A percentile compares a stretch with the other conserved stretches of the same genome.
Evolutionary conservation across 1,140 invertebrate species (phyloP).

Genomic region (Brachionus rotundiformis): DNA sequence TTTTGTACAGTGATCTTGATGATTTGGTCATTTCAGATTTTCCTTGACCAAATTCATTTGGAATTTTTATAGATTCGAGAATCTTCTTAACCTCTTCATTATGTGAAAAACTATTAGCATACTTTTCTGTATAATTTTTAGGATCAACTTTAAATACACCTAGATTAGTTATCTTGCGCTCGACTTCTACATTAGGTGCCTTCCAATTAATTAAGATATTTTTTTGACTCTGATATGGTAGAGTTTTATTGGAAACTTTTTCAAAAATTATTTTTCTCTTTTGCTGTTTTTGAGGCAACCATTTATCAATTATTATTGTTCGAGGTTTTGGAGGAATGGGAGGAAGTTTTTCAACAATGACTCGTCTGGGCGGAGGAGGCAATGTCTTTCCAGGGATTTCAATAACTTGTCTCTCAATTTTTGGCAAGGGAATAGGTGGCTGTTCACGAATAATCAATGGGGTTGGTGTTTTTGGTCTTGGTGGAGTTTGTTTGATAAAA

Average conservation of each 20-base stretch:
- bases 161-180: neutral
- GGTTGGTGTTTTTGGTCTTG: neutral
- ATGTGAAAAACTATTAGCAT: neutral
- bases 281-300: constrained; percentile 48
- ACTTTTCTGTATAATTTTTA: neutral
- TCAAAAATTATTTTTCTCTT: constrained; percentile 18
- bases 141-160: constrained; percentile 21
- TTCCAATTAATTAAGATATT: constrained; percentile 26
- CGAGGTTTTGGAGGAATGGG: constrained; percentile 24
- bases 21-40: neutral
- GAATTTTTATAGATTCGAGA: neutral
- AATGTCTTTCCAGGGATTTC: neutral
- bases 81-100: neutral
- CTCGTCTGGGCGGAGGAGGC: constrained; percentile 36
- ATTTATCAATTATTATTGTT: constrained; percentile 51
- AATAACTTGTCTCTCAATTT: neutral
- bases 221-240: neutral
- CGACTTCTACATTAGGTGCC: neutral
- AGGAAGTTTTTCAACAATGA: constrained; percentile 41
- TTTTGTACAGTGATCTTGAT: neutral
- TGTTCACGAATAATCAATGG: constrained; percentile 1
- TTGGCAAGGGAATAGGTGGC: neutral
- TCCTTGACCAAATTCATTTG: neutral
- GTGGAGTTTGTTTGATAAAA: constrained; percentile 26
- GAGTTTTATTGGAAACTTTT: neutral